phyloP scores from a whole-genome alignment of 2,888 invertebrate species.

The Lochmaea capreae region DNA sequence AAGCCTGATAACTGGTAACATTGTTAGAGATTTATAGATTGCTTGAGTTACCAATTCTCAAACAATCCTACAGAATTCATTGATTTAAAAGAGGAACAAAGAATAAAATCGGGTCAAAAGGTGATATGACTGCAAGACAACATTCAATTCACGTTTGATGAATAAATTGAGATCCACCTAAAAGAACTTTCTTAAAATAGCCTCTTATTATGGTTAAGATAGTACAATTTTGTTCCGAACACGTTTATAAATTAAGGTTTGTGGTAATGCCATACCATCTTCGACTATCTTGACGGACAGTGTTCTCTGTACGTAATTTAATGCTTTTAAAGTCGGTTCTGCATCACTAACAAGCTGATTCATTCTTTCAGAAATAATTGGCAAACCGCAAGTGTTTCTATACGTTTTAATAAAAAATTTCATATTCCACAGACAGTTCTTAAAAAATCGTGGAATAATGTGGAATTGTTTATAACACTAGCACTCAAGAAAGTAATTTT shows the following conservation, averaged over 20 bases:
- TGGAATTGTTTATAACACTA: no score
- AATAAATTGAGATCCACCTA: conserved; percentile 4
- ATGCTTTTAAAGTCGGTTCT: conserved; percentile 42
- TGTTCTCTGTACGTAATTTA: conserved; percentile 43
- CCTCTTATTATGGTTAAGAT: conserved; percentile 5
- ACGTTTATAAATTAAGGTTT: conserved; percentile 22
- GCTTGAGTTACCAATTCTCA: no score
- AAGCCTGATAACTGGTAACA: no score
- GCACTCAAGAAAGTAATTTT: no score
- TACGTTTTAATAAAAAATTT: background rate
- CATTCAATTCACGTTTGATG: background rate
- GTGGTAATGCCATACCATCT: conserved; percentile 23
- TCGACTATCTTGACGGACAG: conserved; percentile 25
- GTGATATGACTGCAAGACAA: background rate
- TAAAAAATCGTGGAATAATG: background rate
- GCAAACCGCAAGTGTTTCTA: conserved; percentile 23
- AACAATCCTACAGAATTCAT: background rate
- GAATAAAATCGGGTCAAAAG: background rate
- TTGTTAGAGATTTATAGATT: no score
- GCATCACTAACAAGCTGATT: conserved; percentile 43
- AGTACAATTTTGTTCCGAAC: background rate
- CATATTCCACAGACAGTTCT: background rate
- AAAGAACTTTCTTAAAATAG: conserved; percentile 15
- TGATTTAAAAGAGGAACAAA: background rate
- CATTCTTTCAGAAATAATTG: conserved; percentile 43